These are phyloP conservation scores for Numenius arquata DNA, from an alignment of 2,113 vertebrate genomes.

Conservation along the genomic window DNA sequence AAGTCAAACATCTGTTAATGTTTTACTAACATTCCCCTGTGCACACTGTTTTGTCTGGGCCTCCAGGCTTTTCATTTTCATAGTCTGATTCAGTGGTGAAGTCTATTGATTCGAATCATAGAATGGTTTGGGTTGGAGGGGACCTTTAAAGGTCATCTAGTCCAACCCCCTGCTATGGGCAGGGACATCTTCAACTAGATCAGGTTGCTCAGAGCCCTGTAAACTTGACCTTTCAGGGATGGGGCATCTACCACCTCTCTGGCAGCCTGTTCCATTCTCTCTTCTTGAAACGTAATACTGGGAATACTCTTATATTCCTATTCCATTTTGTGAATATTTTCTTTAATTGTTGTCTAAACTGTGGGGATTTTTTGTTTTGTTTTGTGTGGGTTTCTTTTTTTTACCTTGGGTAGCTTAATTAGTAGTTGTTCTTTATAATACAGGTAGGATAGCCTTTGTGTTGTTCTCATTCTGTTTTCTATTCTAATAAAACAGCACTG, in stretches of 20 bases:
- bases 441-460: neutral
- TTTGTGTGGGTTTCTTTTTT: neutral
- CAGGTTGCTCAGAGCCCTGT: neutral
- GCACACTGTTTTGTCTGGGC: rapidly evolving
- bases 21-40: neutral
- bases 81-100: neutral
- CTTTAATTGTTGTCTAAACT: neutral
- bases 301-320: neutral
- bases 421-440: neutral
- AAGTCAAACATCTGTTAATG: neutral
- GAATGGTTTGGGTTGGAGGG: no score
- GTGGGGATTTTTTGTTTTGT: no score
- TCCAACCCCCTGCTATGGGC: no score
- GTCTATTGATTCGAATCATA: neutral
- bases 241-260: neutral
- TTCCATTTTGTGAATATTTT: neutral
- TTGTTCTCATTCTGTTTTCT: neutral
- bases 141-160: no score
- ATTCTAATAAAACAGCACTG: neutral
- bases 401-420: neutral
- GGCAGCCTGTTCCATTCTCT: neutral
- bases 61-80: neutral
- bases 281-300: neutral
- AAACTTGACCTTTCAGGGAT: neutral
- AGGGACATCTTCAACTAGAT: neutral